Base-by-base conservation (phyloP, 2,888 invertebrate species). In the Limnephilus marmoratus region DNA sequence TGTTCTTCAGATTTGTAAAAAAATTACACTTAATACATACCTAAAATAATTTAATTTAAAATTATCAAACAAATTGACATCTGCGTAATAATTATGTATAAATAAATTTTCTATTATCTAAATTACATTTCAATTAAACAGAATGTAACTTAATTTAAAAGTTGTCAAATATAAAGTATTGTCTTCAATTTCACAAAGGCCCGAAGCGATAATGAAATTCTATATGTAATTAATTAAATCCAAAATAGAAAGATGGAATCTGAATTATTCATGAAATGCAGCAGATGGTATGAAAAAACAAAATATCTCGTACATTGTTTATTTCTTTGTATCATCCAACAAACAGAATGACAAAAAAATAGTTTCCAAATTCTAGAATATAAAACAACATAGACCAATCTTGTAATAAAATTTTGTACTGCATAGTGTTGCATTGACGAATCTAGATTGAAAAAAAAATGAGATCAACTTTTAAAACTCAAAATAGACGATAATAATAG, bases 21-120 rank as follows among this genome's bases (percentile, higher is more conserved):
- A 45, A 80, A 24, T 18, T 80, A 82, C 29, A 81, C 90, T 81
- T 90, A 90, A 82, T 41, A 90, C 15, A 12, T 53, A 90, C 82
- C 90, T 90, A 81, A 90, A 90, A 90, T 90, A 90, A 90, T 90
- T 90, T 90, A 90, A 81, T 45, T 41, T 82, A 82, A 90, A 90
- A 90, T 45, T 90, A 90, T 90, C 31, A 90, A 90, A 90, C 31
- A 41, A 90, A 90, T 90, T 49, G 45, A 90, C 41, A 45, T 81
- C 34, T 81, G 24, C 29, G 37, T 41, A 81, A 41, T 81, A n/a
- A 49, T 81, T 81, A 81, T 90, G 81, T 45, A 90, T 82, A 90
- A 31, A 90, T 90, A 90, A 90, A 82, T 90, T 82, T 49, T 81
- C 45, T 90, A 49, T 90, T 18, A 41, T 90, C 82, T 90, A 81